Evolutionary conservation across 1,140 invertebrate genomes (phyloP), one percentile per base, ranked within the genome.

Genomic region (Philotrypesis tridentata): DNA sequence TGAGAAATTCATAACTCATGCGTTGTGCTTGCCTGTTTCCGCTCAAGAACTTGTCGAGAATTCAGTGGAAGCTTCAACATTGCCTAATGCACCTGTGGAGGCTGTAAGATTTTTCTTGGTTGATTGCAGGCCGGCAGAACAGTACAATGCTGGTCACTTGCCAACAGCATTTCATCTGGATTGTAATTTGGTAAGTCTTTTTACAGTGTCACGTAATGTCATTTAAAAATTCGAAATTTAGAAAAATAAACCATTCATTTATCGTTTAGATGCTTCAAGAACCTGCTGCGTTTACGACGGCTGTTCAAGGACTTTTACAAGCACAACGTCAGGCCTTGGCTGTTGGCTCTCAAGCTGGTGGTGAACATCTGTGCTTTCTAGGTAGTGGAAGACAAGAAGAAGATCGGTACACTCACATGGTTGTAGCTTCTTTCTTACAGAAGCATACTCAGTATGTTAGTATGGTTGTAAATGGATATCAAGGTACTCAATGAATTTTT

Each of bases 341-440:
- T 70, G 96, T 97, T 76, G 96, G 96, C 43, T 97, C 97, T 0
- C 93, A 96, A 83, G 97, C 97, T 31, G 97, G 97, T 79, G 98
- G 98, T 31, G 97, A 99, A 92, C 98, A 99, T 91, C 93, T 99
- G 70, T 99, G 98, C 90, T 99, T 99, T 90, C 94, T 99, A 85
- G 99, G 99, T 72, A 98, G 97, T 86, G 98, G 98, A 7, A 94
- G 97, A 43, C 95, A 97, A 87, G 97, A 99, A 89, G 98, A 99
- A 92, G 98, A 99, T 90, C 96, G 97, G 87, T 98, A 98, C 90
- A 97, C 98, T 6, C 96, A 99, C 87, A 99, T 99, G 99, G 98
- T 99, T 33, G 96, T 99, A 12, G 97, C 98, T 11, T 97, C 97
- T 80, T 99, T 99, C 92, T 93, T 99, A 55, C 98, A 99, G 91